Percentiles rank a stretch among this genome's conserved stretches.
Evolutionary conservation across 2,888 invertebrate genomes (phyloP).

Genomic region (Drosophila mimica): DNA sequence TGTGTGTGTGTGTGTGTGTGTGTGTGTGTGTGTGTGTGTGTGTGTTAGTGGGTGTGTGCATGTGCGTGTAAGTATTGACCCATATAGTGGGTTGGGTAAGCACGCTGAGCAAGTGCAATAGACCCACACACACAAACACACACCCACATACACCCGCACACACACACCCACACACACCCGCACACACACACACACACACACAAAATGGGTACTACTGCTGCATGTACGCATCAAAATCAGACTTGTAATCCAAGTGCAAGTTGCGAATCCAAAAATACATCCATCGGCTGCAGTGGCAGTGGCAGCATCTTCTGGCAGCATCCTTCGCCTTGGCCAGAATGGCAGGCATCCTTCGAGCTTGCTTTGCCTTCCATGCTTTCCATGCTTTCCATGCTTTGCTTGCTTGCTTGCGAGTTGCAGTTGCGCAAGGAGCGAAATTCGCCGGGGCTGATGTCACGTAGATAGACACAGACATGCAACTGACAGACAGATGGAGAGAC

Average conservation of each 20-base stretch:
- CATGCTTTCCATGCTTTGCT: not conserved
- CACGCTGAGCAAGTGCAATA: slow-evolving; percentile 64
- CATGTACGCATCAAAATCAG: slow-evolving; percentile 82
- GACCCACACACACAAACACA: slow-evolving; percentile 15
- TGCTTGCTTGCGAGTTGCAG: slow-evolving; percentile 46
- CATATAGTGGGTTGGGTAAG: slow-evolving; percentile 52
- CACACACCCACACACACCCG: slow-evolving; percentile 12
- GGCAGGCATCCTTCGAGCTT: slow-evolving; percentile 43
- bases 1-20: slow-evolving; percentile 37
- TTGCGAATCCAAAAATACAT: slow-evolving; percentile 81
- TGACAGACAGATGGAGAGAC: slow-evolving; percentile 83
- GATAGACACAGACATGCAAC: slow-evolving; percentile 81
- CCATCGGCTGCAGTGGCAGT: slow-evolving; percentile 69
- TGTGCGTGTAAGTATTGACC: slow-evolving; percentile 53
- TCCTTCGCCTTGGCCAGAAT: slow-evolving; percentile 33
- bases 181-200: slow-evolving; percentile 13
- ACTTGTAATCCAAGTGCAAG: slow-evolving; percentile 82
- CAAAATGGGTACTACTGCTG: slow-evolving; percentile 42
- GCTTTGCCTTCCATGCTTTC: not conserved
- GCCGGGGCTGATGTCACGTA: slow-evolving; percentile 81
- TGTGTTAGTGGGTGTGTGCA: slow-evolving; percentile 17
- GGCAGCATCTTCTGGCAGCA: slow-evolving; percentile 54
- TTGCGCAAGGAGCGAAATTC: slow-evolving; percentile 65
- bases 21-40: not conserved
- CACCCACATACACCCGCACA: slow-evolving; percentile 2